Percentiles rank a stretch among this genome's conserved stretches.
Evolutionary conservation across 2,797 vertebrate genomes (phyloP).

Genomic region (Myoxocephalus aenaeus): DNA sequence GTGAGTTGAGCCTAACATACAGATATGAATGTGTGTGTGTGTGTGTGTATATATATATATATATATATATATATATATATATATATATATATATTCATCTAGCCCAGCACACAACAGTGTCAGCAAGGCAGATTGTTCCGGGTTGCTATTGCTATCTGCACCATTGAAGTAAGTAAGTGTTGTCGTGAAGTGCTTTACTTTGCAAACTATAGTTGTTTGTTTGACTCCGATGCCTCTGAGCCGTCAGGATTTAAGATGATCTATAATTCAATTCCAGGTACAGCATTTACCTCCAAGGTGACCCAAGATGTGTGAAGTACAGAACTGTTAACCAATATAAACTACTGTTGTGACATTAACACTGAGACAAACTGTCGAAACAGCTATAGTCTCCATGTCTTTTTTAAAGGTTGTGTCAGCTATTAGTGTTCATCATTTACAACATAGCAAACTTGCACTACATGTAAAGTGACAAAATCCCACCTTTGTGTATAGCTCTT

Average conservation of each 20-base stretch:
- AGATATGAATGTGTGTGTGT: not conserved
- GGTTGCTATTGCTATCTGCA: not conserved
- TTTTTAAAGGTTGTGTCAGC: not conserved
- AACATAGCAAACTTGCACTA: not conserved
- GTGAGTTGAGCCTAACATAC: not conserved
- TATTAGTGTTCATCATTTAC: slow-evolving; percentile 1
- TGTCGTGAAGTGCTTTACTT: not conserved
- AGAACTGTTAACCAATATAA: not conserved
- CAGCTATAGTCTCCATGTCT: not conserved
- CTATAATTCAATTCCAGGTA: not conserved
- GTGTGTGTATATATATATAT: not conserved
- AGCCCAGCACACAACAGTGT: not conserved
- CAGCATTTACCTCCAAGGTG: slow-evolving; percentile 1
- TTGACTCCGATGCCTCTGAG: not conserved
- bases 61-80: no score
- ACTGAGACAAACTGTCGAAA: not conserved
- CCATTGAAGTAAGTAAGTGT: not conserved
- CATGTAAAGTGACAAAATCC: slow-evolving; percentile 14
- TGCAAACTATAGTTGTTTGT: not conserved
- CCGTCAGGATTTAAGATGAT: not conserved
- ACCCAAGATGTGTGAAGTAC: not conserved
- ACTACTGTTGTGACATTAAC: not conserved
- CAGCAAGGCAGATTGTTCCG: not conserved
- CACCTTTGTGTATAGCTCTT: slow-evolving; percentile 11
- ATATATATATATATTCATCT: not conserved